Evolutionary conservation across 2,113 vertebrate genomes (phyloP).

Genomic region (Zosterops hypoxanthus): DNA sequence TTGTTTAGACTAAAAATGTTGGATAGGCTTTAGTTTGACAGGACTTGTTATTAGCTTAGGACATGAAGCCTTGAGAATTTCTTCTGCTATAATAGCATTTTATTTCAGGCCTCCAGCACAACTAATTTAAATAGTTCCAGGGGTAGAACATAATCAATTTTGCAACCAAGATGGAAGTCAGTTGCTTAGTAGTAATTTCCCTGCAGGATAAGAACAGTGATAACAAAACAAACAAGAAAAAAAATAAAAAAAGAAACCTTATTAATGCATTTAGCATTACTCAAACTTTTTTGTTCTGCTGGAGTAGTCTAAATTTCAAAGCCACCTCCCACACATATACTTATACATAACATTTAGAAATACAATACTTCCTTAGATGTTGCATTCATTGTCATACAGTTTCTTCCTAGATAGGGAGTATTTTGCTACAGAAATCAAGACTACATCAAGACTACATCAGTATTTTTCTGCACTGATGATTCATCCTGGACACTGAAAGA

Average conservation of each 20-base stretch:
- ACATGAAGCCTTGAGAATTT: not conserved
- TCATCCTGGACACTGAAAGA: not conserved
- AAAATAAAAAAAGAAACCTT: not conserved
- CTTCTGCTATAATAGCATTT: not conserved
- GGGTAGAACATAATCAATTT: not conserved
- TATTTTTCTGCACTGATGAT: constrained; percentile 16
- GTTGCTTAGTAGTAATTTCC: not conserved
- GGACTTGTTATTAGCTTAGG: not conserved
- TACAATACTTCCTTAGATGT: constrained; percentile 34
- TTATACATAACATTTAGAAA: constrained; percentile 41
- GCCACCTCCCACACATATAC: not conserved
- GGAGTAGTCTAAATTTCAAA: constrained; percentile 42
- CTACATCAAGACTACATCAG: not conserved
- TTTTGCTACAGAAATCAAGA: not conserved
- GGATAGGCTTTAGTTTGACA: not conserved
- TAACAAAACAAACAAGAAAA: not conserved
- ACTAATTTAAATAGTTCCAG: not conserved
- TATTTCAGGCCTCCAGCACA: not conserved
- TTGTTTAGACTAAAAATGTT: not conserved
- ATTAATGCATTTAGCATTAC: constrained; percentile 17
- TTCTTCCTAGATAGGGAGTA: not conserved
- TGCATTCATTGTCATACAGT: not conserved
- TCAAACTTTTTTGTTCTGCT: constrained; percentile 33
- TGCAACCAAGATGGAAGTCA: not conserved
- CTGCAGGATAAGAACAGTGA: not conserved